Evolutionary conservation across 2,888 invertebrate genomes (phyloP), one percentile per base, ranked within the genome.

Genomic region (Leistus spinibarbis): DNA sequence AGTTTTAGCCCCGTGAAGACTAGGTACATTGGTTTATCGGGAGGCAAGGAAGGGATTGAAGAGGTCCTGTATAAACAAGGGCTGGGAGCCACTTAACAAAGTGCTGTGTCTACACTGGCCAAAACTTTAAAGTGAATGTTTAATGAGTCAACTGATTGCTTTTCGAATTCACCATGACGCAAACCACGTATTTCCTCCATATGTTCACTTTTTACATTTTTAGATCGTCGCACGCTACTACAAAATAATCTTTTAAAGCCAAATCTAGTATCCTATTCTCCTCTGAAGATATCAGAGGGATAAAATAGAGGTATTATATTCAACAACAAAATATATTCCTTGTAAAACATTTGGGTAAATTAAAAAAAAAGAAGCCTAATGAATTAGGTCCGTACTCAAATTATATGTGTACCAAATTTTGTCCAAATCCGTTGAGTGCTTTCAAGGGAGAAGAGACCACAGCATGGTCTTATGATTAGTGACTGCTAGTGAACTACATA

Each of bases 61-160:
- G 72, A 72, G 69, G 72, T 72, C 72, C 72, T 72, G 64, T 72
- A 64, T 57, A 72, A 72, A 72, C 72, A 72, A 72, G 72, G 65
- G 66, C 72, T 64, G 54, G 66, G 57, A 40, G 72, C 72, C 66
- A 72, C 72, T 72, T 72, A 72, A 72, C 72, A 72, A 72, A 72
- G 72, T 72, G 72, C 72, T 72, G 66, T 72, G 65, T 72, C 72
- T 72, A 72, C 72, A 72, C 57, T 65, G 65, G 65, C 56, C 70
- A 60, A 57, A 72, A 72, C 72, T 72, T 72, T 72, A 72, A 72
- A 72, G 72, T 72, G 72, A 72, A 72, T 72, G 72, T 72, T 72
- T 72, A 72, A 65, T 72, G 72, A 72, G 72, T 72, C 72, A 72
- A 66, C 72, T 72, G 72, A 72, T 72, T 72, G 72, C 72, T 64